Base-by-base conservation (phyloP, 2,797 vertebrate genomes). In the Nyctalus aviator region DNA sequence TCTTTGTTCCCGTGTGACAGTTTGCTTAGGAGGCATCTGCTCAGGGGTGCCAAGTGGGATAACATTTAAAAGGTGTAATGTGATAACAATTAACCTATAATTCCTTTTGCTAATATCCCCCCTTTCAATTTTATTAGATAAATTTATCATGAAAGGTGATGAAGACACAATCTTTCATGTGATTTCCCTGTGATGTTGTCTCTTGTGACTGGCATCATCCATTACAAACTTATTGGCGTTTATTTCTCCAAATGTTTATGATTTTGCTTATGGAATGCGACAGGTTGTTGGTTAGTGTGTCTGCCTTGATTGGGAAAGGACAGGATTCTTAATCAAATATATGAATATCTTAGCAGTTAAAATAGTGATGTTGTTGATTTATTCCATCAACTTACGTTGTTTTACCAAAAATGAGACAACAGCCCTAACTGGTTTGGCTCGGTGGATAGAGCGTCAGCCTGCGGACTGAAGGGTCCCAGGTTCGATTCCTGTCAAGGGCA, bases 51-150 rank as follows among this genome's bases (percentile, higher is more conserved):
- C 96, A 96, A 96, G 96, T 94, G 88, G 59, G 62, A 95, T 35
- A 75, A 48, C 89, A 73, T 96, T 98, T 97, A 96, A 93, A 96
- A 97, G 96, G 87, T 97, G 88, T 94, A 96, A 96, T 97, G 96
- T 97, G 97, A 96, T 97, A 96, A 98, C 96, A 97, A 97, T 98
- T 98, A 98, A 97, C 98, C 96, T 95, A 55, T 90, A 84, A 88
- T 97, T 94, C 95, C 59, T 86, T 95, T 94, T 94, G 87, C 94
- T 96, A 55, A 91, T 96, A 92, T 6, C 66, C 62, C 69, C 41
- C 48, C 96, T 97, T 98, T 97, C 93, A 94, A 94, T 97, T 95
- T 93, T 96, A 81, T 91, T 96, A 89, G 97, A 86, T 69, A 95
- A 97, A 93, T 94, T 97, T 95, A 94, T 97, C 96, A 88, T 94